A percentile compares a stretch with the other conserved stretches of the same genome.
Conservation (phyloP, 2,113 vertebrate species). For the Noctilio leporinus region DNA sequence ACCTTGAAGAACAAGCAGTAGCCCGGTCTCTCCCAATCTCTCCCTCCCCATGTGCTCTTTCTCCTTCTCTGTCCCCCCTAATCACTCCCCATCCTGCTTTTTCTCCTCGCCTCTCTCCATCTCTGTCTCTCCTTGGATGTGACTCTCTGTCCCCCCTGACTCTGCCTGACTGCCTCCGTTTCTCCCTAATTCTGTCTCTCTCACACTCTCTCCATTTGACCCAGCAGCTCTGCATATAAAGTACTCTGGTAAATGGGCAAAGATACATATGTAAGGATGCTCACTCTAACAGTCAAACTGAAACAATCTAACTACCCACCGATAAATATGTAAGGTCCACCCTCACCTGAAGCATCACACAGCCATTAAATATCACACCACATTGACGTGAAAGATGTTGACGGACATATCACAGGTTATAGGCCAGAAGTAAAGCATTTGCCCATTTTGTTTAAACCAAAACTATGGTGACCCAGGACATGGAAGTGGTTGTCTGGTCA, state of each 20-base stretch:
- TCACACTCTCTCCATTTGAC: background rate
- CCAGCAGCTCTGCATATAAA: background rate
- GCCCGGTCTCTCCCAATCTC: background rate
- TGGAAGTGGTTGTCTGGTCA: background rate
- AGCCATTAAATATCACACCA: background rate
- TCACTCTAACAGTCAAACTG: background rate
- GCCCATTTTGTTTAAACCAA: background rate
- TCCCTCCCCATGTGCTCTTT: background rate
- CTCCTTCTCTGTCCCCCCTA: background rate
- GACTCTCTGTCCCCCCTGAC: background rate
- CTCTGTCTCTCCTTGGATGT: background rate
- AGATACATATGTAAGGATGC: background rate
- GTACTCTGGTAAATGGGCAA: background rate
- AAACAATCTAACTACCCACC: background rate
- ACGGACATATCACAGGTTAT: background rate
- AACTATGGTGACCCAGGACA: background rate
- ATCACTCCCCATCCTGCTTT: background rate
- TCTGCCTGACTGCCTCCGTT: background rate
- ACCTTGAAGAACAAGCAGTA: background rate
- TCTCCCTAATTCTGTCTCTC: background rate
- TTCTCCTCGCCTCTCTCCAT: no score
- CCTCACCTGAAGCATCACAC: background rate
- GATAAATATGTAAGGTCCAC: background rate
- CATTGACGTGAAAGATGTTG: background rate
- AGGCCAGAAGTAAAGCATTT: background rate